A percentile compares a stretch with the other conserved stretches of the same genome.
These are phyloP conservation scores for Tenualosa ilisha DNA, from an alignment of 2,797 vertebrate genomes.

Conservation along the genomic window DNA sequence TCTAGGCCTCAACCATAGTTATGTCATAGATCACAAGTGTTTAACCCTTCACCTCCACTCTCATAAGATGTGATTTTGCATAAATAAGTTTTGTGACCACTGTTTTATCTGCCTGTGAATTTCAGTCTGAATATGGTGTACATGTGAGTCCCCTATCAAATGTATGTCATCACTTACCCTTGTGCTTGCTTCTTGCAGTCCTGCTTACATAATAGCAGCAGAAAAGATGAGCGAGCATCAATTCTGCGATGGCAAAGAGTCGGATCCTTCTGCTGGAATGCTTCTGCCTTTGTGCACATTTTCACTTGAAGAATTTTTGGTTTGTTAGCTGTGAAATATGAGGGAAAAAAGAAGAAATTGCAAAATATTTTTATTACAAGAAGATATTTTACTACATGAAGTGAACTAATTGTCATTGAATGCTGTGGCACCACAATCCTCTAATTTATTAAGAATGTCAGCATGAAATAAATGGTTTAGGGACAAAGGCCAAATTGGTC, in stretches of 20 bases:
- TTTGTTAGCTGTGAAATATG: background rate
- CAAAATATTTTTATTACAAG: background rate
- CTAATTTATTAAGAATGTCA: background rate
- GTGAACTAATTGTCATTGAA: background rate
- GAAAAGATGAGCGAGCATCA: background rate
- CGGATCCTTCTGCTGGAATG: background rate
- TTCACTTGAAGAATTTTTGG: background rate
- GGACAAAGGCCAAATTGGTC: background rate
- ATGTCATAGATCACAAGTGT: background rate
- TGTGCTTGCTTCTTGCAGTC: background rate
- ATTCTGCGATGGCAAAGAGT: background rate
- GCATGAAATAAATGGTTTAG: background rate
- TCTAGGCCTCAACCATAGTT: background rate
- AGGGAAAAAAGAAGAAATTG: background rate
- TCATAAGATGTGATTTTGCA: background rate
- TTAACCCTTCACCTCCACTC: background rate
- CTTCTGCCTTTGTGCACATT: background rate
- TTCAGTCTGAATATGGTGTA: background rate
- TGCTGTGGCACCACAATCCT: background rate
- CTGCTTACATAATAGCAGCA: background rate
- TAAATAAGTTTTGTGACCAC: background rate
- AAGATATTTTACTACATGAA: too few species aligned
- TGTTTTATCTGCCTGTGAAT: background rate
- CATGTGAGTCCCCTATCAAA: background rate
- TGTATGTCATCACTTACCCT: slow-evolving; percentile 1